Conservation (phyloP, 1,140 invertebrate species). For the Mycetomoellerius zeteki region DNA sequence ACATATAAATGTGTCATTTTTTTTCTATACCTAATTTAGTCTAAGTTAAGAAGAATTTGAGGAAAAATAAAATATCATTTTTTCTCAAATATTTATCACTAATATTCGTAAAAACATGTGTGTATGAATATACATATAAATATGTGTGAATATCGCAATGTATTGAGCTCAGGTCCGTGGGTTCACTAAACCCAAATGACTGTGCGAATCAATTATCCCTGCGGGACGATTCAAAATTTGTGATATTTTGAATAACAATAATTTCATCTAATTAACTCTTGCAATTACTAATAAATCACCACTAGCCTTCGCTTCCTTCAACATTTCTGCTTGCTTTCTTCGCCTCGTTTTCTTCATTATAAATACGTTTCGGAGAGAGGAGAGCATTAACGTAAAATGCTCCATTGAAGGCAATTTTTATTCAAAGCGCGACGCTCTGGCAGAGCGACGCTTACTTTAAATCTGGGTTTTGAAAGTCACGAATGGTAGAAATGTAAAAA, state of each 20-base stretch:
- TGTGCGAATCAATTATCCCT: not conserved
- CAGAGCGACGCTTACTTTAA: slow-evolving; percentile 79
- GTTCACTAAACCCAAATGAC: not conserved
- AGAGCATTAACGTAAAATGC: slow-evolving; percentile 83
- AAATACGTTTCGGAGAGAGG: slow-evolving; percentile 42
- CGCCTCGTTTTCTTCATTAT: slow-evolving; percentile 35
- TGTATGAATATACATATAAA: not conserved
- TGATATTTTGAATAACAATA: not conserved
- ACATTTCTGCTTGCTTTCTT: slow-evolving; percentile 26
- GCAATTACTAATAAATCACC: slow-evolving; percentile 67
- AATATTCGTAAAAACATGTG: not conserved
- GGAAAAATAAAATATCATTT: not conserved
- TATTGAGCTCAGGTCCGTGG: not conserved
- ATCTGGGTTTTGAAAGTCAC: slow-evolving; percentile 84
- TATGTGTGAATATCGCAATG: not conserved
- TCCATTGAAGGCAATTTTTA: slow-evolving; percentile 86
- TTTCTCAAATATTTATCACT: not conserved
- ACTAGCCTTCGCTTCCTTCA: not conserved
- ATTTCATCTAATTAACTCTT: slow-evolving; percentile 67
- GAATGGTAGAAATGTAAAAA: slow-evolving; percentile 83
- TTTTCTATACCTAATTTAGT: not conserved
- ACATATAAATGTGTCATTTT: not conserved
- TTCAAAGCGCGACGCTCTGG: slow-evolving; percentile 84
- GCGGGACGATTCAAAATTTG: not conserved
- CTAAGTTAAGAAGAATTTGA: not conserved